phyloP scores from a whole-genome alignment of 1,140 invertebrate genomes.

The Drosophila funebris region DNA sequence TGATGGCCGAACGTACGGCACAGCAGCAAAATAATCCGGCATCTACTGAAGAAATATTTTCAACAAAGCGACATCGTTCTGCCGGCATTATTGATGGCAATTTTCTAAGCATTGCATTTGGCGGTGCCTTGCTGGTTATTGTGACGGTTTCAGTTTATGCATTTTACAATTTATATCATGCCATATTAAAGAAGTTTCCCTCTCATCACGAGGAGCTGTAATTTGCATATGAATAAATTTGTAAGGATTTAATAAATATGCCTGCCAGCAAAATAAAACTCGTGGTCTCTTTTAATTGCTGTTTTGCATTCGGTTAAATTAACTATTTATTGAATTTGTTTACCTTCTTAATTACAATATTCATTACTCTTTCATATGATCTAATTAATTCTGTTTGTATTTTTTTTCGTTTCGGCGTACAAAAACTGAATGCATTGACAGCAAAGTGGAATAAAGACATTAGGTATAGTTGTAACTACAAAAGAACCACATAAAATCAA shows the following conservation, averaged over 20 bases:
- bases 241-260: constrained; percentile 62
- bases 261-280: constrained; percentile 38
- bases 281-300: constrained; percentile 32
- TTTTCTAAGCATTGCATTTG: constrained; percentile 91
- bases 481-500: constrained; percentile 37
- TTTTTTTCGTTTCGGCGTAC: constrained; percentile 24
- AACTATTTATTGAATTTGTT: constrained; percentile 69
- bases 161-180: constrained; percentile 92
- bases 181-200: constrained; percentile 91
- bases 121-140: constrained; percentile 89
- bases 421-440: constrained; percentile 59
- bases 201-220: constrained; percentile 88
- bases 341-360: constrained; percentile 57
- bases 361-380: constrained; percentile 32
- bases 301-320: constrained; percentile 71
- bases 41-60: constrained; percentile 83
- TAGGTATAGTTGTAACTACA: constrained; percentile 32
- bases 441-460: constrained; percentile 38
- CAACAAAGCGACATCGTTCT: constrained; percentile 84
- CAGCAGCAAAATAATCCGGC: constrained; percentile 85
- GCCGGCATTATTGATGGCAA: constrained; percentile 91
- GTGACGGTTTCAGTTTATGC: constrained; percentile 91
- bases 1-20: constrained; percentile 88
- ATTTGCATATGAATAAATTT: constrained; percentile 31
- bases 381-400: constrained; percentile 26